Base-by-base conservation (phyloP, 1,140 invertebrate species). In the Pteromalus puparum region DNA sequence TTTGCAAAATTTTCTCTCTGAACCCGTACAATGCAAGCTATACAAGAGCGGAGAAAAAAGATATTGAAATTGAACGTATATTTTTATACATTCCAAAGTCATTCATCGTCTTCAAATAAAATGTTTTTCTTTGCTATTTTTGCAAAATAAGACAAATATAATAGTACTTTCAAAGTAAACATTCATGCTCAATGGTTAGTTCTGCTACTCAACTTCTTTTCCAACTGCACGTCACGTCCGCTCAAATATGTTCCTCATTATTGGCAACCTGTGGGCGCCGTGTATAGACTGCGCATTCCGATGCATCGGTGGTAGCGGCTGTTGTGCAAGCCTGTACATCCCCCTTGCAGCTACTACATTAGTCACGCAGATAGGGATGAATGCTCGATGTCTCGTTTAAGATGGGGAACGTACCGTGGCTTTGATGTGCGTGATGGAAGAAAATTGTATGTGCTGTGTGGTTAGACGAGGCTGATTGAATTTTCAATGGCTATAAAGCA, bases 241-340 rank as follows among this genome's bases (percentile, higher is more conserved):
- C 46, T 42, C n/a, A 76, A 15, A 76, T 76, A 76, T 61, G 6
- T 53, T 48, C 24, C 46, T 46, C 74, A 76, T 76, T 76, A 76
- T 76, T 76, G 38, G 24, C 46, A 76, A 53, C 7, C 46, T 53
- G n/a, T 26, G 46, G 3, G 46, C 42, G 21, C 46, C n/a, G 4
- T 21, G 15, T 30, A 15, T 61, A 61, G 28, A 70, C 26, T 28
- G 67, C 0, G 10, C 30, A 74, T 74, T 74, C 18, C 34, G 73
- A 74, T 42, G 12, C 73, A 0, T 7, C 34, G 13, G 15, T 3
- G 24, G 24, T 70, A 28, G 10, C 24, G 67, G 21, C 53, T 61
- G 53, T 21, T 61, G 18, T n/a, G 5, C 18, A 53, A 18, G 18
- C 3, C 48, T 53, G 18, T 61, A 61, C 21, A 61, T 5, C 53